phyloP scores from a whole-genome alignment of 2,797 vertebrate species.

The Psittacula echo region DNA sequence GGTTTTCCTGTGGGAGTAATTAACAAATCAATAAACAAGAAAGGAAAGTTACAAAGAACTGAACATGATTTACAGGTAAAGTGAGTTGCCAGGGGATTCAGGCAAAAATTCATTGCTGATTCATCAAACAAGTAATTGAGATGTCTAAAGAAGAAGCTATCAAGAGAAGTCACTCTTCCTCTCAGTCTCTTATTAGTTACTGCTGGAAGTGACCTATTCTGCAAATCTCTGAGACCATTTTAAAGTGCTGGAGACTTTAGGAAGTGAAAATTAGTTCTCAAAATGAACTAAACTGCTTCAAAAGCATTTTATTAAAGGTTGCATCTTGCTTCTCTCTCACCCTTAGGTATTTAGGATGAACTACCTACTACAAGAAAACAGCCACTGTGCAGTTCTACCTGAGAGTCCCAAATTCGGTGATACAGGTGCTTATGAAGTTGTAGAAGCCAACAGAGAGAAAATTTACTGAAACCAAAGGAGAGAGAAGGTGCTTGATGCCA shows the following conservation, averaged over 20 bases:
- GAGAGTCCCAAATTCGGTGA: not conserved
- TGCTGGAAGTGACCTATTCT: slow-evolving; percentile 49
- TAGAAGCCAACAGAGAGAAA: not conserved
- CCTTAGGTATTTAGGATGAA: not conserved
- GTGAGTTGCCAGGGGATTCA: not conserved
- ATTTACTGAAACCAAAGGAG: not conserved
- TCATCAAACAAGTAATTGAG: not conserved
- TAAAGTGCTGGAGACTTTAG: not conserved
- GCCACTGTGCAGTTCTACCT: not conserved
- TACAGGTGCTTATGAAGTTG: not conserved
- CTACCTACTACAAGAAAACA: not conserved
- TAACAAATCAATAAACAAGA: slow-evolving; percentile 9
- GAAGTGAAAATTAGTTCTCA: slow-evolving; percentile 2
- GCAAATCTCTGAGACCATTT: slow-evolving; percentile 40
- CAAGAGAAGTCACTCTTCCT: not conserved
- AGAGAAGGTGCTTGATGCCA: not conserved
- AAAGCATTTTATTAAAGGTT: slow-evolving; percentile 22
- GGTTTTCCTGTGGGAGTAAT: not conserved
- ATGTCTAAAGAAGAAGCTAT: not conserved
- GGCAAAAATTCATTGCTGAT: not conserved
- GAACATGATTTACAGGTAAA: slow-evolving; percentile 10
- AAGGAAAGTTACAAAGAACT: slow-evolving; percentile 21
- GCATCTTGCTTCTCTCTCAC: not conserved
- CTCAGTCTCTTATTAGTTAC: not conserved
- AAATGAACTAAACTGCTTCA: slow-evolving; percentile 16